Evolutionary conservation across 2,888 invertebrate species (phyloP).

Genomic region (Lasiommata megera): DNA sequence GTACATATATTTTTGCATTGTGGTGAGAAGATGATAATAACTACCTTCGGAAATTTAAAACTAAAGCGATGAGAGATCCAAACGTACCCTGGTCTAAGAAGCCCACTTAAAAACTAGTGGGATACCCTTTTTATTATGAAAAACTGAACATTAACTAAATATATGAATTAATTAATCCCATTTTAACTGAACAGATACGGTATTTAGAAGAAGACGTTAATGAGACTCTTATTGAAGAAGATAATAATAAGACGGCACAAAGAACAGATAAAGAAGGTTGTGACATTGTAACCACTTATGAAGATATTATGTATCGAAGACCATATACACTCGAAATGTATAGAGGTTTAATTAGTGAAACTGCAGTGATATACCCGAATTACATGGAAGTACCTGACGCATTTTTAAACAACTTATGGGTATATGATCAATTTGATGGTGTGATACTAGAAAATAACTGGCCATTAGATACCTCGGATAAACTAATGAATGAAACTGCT

Average conservation of each 20-base stretch:
- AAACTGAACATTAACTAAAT: no score
- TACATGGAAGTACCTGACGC: constrained; percentile 44
- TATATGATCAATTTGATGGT: constrained; percentile 55
- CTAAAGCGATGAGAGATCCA: no score
- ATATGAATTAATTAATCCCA: not conserved
- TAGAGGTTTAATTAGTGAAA: constrained; percentile 42
- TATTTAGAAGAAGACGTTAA: constrained; percentile 30
- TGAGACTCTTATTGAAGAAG: constrained; percentile 18
- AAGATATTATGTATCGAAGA: constrained; percentile 43
- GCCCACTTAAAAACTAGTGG: no score
- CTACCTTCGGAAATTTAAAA: no score
- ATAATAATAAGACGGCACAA: constrained; percentile 23
- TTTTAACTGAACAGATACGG: constrained; percentile 21
- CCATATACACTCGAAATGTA: constrained; percentile 43
- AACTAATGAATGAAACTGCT: constrained; percentile 53
- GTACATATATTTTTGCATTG: no score
- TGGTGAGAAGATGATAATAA: no score
- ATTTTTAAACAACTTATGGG: constrained; percentile 53
- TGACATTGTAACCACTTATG: constrained; percentile 37
- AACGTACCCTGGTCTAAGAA: no score
- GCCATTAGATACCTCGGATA: constrained; percentile 68
- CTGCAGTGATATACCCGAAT: constrained; percentile 54
- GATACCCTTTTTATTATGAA: no score
- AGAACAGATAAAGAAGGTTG: constrained; percentile 25
- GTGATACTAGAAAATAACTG: constrained; percentile 79